Evolutionary conservation across 1,140 invertebrate species (phyloP), one percentile per base, ranked within the genome.

Genomic region (Listronotus oregonensis): DNA sequence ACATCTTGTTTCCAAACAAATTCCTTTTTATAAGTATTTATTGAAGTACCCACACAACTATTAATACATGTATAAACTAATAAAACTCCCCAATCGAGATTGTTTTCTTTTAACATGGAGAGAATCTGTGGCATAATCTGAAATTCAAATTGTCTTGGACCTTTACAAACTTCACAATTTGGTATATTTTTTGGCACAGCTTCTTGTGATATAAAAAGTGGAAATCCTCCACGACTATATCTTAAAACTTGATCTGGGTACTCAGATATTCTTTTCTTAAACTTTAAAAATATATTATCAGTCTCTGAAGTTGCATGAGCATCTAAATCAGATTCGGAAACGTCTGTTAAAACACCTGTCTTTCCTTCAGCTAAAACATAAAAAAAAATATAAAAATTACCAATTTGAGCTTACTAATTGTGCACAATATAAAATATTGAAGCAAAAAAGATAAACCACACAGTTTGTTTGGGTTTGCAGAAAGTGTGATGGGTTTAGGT

Each of bases 71-170:
- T 96, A 74, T 92, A 98, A 11, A 98, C 79, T 47, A 86, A 84
- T 49, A 98, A 75, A 37, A 93, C 87, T 39, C 95, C 95, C 93
- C 94, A 98, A 80, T 98, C 95, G 32, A 98, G 81, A 68, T 85
- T 86, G 14, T 87, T 83, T n/a, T 87, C 79, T 47, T 87, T 77
- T 63, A 85, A 80, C 57, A 92, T 87, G 73, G 89, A 89, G 18
- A 98, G 77, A 47, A 97, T 79, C 80, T 97, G 94, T 1, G 96
- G 96, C 90, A 97, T 94, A 49, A 97, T 86, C 88, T 95, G 81
- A 83, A 96, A 96, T 82, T 98, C 96, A 85, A 96, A 98, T 69
- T 89, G 83, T 68, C 95, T 86, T 64, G 84, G 80, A 14, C 82
- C 81, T 60, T 85, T 84, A 81, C 96, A 98, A 61, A 85, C 76